Evolutionary conservation across 2,888 invertebrate species (phyloP), one percentile per base, ranked within the genome.

Genomic region (Agrochola macilenta): DNA sequence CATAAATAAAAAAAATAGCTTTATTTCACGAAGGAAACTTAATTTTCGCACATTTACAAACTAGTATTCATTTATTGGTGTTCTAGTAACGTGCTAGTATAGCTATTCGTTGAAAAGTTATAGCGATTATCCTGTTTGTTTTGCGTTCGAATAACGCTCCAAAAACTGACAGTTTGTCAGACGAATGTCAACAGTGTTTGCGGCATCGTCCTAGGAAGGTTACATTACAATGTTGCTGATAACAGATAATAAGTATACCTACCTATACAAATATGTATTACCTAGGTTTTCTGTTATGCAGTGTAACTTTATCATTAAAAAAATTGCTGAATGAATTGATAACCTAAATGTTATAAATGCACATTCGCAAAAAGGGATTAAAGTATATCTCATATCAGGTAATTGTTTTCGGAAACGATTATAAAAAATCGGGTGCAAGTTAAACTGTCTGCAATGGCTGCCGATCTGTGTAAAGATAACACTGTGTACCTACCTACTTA

Each of bases 61-160:
- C 0, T 23, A 43, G 23, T 26, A 57, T 35, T 58, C 3, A 35
- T 49, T 17, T 30, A 63, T 64, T 35, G 17, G 26, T 52, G 17
- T 81, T 17, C 49, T n/a, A 71, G 54, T 49, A n/a, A 69, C 46
- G 14, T 76, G 23, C 39, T 57, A 9, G 54, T 35, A 35, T 64
- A n/a, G n/a, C n/a, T n/a, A 73, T 66, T 65, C 46, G 61, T 57
- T 61, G 35, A 61, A 52, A 26, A n/a, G 46, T 43, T 70, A 58
- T 54, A 30, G 26, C 54, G 14, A 58, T 74, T 77, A 58, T 66
- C 78, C 65, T 78, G 78, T 82, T 81, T 77, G 63, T 46, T 78
- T 66, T 52, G 69, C 66, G 30, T 73, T 78, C 65, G 63, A 73
- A 66, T 73, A 66, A 30, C 65, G 35, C 23, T 71, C 12, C 52